Evolutionary conservation across 2,797 vertebrate species (phyloP).

Genomic region (Lerista edwardsae): DNA sequence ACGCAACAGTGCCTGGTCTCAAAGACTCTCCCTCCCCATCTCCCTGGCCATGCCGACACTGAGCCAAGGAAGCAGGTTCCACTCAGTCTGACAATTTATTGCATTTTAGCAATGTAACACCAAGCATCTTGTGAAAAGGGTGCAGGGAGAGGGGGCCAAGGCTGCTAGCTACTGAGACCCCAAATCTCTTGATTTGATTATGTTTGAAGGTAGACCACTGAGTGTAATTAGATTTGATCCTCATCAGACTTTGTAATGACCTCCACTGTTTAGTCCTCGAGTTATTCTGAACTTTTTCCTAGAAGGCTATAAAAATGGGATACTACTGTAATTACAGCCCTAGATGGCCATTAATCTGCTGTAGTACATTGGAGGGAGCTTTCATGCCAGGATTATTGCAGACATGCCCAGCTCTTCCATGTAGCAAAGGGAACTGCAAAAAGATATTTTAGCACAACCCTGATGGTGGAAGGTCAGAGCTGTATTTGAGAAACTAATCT

Average conservation of each 20-base stretch:
- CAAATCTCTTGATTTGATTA: constrained; percentile 4
- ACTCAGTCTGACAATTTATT: background rate
- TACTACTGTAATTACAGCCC: background rate
- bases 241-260: background rate
- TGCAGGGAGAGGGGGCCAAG: background rate
- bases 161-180: background rate
- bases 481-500: background rate
- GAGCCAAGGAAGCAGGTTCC: background rate
- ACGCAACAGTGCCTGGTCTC: background rate
- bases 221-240: background rate
- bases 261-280: background rate
- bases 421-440: background rate
- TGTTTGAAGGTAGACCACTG: accelerated
- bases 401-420: accelerated
- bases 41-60: too few species aligned
- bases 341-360: constrained; percentile 3
- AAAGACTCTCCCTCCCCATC: background rate
- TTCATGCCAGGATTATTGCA: background rate
- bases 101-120: background rate
- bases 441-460: background rate
- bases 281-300: constrained; percentile 10
- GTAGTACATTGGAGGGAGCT: constrained; percentile 1
- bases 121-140: background rate
- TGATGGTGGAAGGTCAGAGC: background rate
- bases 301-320: constrained; percentile 11